A percentile compares a stretch with the other conserved stretches of the same genome.
Evolutionary conservation across 2,797 vertebrate species (phyloP).

Genomic region (Menidia menidia): DNA sequence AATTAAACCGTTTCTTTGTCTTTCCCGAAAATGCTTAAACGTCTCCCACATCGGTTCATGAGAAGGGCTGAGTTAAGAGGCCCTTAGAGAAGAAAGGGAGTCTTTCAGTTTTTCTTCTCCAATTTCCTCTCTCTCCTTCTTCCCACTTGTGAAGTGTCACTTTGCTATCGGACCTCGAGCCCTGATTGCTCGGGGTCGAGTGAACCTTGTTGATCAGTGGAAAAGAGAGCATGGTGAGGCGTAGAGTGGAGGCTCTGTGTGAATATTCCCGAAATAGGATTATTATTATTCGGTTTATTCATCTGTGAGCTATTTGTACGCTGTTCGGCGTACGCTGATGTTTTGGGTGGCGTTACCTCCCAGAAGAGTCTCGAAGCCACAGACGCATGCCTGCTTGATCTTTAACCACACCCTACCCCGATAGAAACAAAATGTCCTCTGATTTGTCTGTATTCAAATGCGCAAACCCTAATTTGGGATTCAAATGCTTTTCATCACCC

Average conservation of each 20-base stretch:
- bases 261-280: conserved; percentile 11
- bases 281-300: conserved; percentile 33
- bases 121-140: conserved; percentile 61
- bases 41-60: conserved; percentile 39
- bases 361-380: conserved; percentile 36
- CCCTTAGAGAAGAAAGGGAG: conserved; percentile 66
- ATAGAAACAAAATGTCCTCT: conserved; percentile 51
- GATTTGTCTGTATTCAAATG: conserved; percentile 76
- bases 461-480: conserved; percentile 69
- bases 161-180: conserved; percentile 69
- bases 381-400: conserved; percentile 35
- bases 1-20: conserved; percentile 69
- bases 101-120: conserved; percentile 61
- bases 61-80: conserved; percentile 57
- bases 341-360: conserved; percentile 47
- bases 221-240: conserved; percentile 24
- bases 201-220: conserved; percentile 67
- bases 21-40: conserved; percentile 39
- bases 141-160: conserved; percentile 74
- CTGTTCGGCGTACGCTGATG: conserved; percentile 19
- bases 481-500: conserved; percentile 66
- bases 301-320: conserved; percentile 1
- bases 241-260: conserved; percentile 2
- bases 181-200: conserved; percentile 54
- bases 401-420: conserved; percentile 35